Evolutionary conservation across 2,113 vertebrate species (phyloP), one percentile per base, ranked within the genome.

Genomic region (Anguilla japonica): DNA sequence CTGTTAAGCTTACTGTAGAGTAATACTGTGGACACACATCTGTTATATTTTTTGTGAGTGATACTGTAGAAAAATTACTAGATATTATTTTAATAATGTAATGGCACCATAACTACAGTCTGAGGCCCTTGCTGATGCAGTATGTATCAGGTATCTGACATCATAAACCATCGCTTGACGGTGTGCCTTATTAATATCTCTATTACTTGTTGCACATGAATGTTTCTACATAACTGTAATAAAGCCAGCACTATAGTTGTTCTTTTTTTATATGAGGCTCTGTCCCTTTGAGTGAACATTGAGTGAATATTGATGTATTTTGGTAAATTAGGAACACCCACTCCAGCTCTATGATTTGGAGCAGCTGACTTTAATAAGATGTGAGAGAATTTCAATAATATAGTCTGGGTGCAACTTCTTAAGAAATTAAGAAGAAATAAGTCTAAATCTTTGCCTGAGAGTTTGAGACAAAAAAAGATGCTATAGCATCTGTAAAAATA

Each of bases 211-310:
- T 89, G 89, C 86, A 89, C 90, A 90, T 90, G 91, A 88, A 88
- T 71, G 40, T 83, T 89, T 89, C 46, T 83, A 80, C 79, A 56
- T 46, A 88, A 43, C 63, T 90, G 67, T 90, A 95, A 94, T 94
- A 95, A 94, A 96, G 85, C 86, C 88, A 88, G 88, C 78, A 63
- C 63, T 92, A 88, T 87, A 91, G 90, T 85, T 83, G 87, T 91
- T 91, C 29, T 16, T 79, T 91, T 91, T 90, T 91, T 53, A 41
- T 34, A 40, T 67, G 56, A 79, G 50, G 20, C 39, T 82, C 56
- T 57, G 56, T 82, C 11, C 26, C 56, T 85, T 80, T 84, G 60
- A 26, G 60, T 20, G 60, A 67, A 67, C 60, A 6, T 34, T 34
- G 34, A 34, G 34, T 34, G 34, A 34, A 14, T 53, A 53, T 53